phyloP scores from a whole-genome alignment of 2,113 vertebrate species.

The Brachyhypopomus occidentalis region DNA sequence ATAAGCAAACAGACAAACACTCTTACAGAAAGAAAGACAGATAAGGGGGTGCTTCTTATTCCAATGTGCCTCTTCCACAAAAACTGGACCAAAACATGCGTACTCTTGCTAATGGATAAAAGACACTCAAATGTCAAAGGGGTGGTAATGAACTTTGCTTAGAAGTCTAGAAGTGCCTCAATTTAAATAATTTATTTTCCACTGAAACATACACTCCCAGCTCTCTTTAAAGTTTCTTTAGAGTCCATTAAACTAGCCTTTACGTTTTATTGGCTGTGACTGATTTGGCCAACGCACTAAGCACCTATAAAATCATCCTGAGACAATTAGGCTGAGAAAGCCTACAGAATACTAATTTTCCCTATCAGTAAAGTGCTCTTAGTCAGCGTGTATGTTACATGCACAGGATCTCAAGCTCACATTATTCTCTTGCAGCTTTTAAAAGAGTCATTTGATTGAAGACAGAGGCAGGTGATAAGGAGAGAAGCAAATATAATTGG shows the following conservation, averaged over 20 bases:
- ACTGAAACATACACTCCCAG: constrained; percentile 62
- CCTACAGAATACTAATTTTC: constrained; percentile 59
- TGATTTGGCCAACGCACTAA: constrained; percentile 59
- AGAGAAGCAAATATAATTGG: not conserved
- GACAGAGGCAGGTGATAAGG: not conserved
- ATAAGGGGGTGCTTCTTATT: not conserved
- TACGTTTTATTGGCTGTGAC: constrained; percentile 70
- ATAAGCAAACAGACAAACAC: constrained; percentile 26
- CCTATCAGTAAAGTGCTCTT: constrained; percentile 46
- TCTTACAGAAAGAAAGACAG: not conserved
- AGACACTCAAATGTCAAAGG: constrained; percentile 57
- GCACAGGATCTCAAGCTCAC: constrained; percentile 34
- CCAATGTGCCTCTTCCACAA: not conserved
- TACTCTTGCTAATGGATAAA: constrained; percentile 41
- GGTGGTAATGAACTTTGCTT: constrained; percentile 45
- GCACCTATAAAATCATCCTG: constrained; percentile 65
- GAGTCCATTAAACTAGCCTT: constrained; percentile 68
- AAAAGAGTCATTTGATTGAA: not conserved
- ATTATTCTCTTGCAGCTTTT: constrained; percentile 38
- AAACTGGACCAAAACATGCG: constrained; percentile 40
- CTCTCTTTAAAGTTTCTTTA: constrained; percentile 64
- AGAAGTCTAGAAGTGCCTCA: constrained; percentile 54
- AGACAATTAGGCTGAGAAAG: constrained; percentile 61
- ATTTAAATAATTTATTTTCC: constrained; percentile 53
- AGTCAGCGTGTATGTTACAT: constrained; percentile 27